These are phyloP conservation scores for Nyctereutes procyonoides DNA, from an alignment of 2,113 vertebrate genomes.

Conservation along the genomic window DNA sequence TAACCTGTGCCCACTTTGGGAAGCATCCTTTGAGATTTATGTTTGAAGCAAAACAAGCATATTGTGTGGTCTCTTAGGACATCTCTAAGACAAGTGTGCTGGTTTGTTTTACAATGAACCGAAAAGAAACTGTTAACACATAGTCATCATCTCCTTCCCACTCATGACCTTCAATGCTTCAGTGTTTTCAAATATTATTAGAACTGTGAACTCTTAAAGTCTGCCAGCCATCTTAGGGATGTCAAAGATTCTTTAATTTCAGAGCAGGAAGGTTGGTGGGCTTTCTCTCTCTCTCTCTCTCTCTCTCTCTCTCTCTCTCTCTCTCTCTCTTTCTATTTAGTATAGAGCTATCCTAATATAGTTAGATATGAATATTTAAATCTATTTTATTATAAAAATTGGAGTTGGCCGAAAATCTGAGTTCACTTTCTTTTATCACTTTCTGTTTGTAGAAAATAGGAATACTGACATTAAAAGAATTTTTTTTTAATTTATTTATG, in stretches of 20 bases:
- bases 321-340: background rate
- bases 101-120: background rate
- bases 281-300: background rate
- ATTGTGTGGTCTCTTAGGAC: background rate
- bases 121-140: background rate
- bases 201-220: background rate
- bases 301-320: background rate
- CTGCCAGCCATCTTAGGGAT: background rate
- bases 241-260: background rate
- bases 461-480: background rate
- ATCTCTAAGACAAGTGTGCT: background rate
- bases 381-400: slow-evolving; percentile 31
- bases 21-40: background rate
- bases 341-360: background rate
- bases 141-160: background rate
- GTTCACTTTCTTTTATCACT: slow-evolving; percentile 7
- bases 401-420: background rate
- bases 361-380: background rate
- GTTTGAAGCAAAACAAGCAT: background rate
- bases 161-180: background rate
- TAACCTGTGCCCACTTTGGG: background rate
- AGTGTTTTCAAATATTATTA: background rate
- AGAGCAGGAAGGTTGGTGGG: background rate
- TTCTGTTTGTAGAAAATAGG: slow-evolving; percentile 8
- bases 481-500: too few species aligned